These are phyloP conservation scores for Leucania comma DNA, from an alignment of 2,888 invertebrate genomes.

Conservation along the genomic window DNA sequence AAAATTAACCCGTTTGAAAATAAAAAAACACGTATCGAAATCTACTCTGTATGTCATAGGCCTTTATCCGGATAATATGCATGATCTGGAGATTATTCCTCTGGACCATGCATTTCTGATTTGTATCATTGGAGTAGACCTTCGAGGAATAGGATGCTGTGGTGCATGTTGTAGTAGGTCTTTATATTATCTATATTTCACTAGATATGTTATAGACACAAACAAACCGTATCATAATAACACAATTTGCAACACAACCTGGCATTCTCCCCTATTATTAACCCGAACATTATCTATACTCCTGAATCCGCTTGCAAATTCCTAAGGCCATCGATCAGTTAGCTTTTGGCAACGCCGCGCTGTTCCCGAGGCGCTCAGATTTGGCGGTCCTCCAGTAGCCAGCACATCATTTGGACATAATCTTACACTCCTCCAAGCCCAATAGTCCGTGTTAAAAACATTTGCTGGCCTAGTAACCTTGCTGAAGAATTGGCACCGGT, in stretches of 20 bases:
- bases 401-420: constrained; percentile 75
- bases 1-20: too few species aligned
- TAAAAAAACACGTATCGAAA: too few species aligned
- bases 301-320: constrained; percentile 71
- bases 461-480: constrained; percentile 66
- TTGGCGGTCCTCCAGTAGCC: constrained; percentile 74
- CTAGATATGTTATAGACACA: neutral
- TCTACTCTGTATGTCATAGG: too few species aligned
- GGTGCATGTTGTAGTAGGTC: neutral
- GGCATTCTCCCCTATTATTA: constrained; percentile 42
- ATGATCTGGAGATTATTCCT: too few species aligned
- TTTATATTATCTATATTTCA: neutral
- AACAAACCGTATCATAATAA: constrained; percentile 3
- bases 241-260: constrained; percentile 14
- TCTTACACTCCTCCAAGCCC: constrained; percentile 72
- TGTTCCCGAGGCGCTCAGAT: constrained; percentile 73
- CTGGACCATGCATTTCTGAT: too few species aligned
- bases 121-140: too few species aligned
- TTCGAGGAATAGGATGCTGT: too few species aligned
- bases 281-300: constrained; percentile 56
- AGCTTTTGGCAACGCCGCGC: constrained; percentile 74
- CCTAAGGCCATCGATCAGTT: constrained; percentile 78
- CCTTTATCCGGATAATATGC: too few species aligned
- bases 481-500: constrained; percentile 51
- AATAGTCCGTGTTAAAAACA: constrained; percentile 71